Evolutionary conservation across 2,888 invertebrate genomes (phyloP).

Genomic region (Gymnosoma rotundatum): DNA sequence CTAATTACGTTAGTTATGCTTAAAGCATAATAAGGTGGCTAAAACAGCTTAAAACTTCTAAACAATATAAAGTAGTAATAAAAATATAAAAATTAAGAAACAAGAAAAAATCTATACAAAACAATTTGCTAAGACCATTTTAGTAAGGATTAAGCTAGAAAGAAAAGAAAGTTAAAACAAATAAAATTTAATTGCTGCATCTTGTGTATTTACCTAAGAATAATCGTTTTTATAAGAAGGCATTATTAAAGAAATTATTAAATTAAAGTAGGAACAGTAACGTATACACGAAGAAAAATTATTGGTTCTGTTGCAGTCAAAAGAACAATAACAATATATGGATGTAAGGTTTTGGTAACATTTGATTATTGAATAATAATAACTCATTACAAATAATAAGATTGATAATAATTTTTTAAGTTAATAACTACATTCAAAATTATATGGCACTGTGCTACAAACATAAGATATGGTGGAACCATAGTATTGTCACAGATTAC

Average conservation of each 20-base stretch:
- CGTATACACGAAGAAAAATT: not conserved
- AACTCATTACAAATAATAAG: too few relatives aligned
- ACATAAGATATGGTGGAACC: too few relatives aligned
- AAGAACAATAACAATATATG: too few relatives aligned
- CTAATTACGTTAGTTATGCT: constrained; percentile 69
- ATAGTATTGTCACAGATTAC: too few relatives aligned
- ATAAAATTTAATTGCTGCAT: constrained; percentile 39
- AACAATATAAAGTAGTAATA: constrained; percentile 30
- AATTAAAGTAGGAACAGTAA: not conserved
- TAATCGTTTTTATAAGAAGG: constrained; percentile 3
- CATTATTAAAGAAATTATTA: constrained; percentile 23
- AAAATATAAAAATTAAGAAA: constrained; percentile 23
- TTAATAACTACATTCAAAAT: too few relatives aligned
- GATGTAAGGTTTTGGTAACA: too few relatives aligned
- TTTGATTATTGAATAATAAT: too few relatives aligned
- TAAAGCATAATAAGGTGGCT: constrained; percentile 66
- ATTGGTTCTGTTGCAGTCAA: not conserved
- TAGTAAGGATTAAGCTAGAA: constrained; percentile 10
- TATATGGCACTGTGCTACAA: too few relatives aligned
- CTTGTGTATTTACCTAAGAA: constrained; percentile 29
- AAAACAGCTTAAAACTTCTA: constrained; percentile 64
- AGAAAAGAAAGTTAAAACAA: constrained; percentile 1
- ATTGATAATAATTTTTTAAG: too few relatives aligned
- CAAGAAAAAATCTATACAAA: not conserved
- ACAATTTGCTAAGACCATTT: constrained; percentile 31